Base-by-base conservation (phyloP, 2,888 invertebrate species). In the Linnaemya tessellans region DNA sequence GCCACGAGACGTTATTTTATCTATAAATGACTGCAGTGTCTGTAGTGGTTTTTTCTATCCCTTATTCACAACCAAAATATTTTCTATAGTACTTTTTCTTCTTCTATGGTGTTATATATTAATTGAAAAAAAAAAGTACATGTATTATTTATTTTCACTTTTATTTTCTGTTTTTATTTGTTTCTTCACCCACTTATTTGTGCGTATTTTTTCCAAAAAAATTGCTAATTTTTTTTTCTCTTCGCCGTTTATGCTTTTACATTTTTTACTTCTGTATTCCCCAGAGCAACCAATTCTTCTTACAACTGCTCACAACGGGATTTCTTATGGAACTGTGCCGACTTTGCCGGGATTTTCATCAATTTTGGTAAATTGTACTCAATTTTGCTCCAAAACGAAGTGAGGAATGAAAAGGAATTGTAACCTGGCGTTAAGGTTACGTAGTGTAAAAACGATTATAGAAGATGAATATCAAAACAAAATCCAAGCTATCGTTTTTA, bases 101-200 rank as follows among this genome's bases (percentile, higher is more conserved):
- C 71, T 62, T 84, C 65, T 46, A 30, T 60, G 73, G 73, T 86
- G 78, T 82, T 85, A 85, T 85, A 79, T 85, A 80, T 86, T 84
- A 78, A 68, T 68, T 7, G 9, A 51, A 71, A 20, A 64, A 51
- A 71, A 20, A 64, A 65, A 58, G 60, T 70, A 64, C 43, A 60
- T 71, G 54, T 38, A 60, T 51, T 65, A 67, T 67, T 64, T 70
- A 73, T 73, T 82, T 74, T 70, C 62, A 77, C 73, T 84, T 82
- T 81, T 79, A 85, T 84, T 81, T 73, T 81, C 56, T 62, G 43
- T 78, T 77, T 38, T 65, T 83, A 68, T 79, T 75, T 38, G 62
- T 84, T 83, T 80, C 56, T 87, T 87, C 73, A 84, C 80, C 83
- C 87, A 87, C 84, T 87, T 85, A 80, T 83, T 75, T 82, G 79